A percentile compares a stretch with the other conserved stretches of the same genome.
phyloP scores from a whole-genome alignment of 2,888 invertebrate species.

The Unio delphinus region DNA sequence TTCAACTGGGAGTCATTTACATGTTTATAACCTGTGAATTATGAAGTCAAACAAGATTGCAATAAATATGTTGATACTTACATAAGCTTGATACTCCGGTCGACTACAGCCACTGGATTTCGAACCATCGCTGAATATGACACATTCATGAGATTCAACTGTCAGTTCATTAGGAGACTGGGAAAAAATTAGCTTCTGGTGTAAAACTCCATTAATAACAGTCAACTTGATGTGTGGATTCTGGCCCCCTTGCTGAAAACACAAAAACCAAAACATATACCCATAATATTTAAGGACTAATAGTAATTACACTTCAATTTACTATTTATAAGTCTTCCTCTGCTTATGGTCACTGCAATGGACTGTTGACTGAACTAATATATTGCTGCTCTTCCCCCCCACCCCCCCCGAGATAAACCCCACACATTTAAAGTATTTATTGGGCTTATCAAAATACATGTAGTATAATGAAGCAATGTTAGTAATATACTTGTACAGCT shows the following conservation, averaged over 20 bases:
- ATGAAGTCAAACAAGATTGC: slow-evolving; percentile 1
- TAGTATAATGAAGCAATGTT: no score
- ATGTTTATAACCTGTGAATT: slow-evolving; percentile 16
- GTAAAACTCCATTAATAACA: slow-evolving; percentile 60
- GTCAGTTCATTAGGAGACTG: slow-evolving; percentile 59
- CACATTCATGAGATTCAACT: slow-evolving; percentile 62
- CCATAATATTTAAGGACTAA: neutral
- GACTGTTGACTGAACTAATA: no score
- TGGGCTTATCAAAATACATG: no score
- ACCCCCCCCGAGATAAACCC: no score
- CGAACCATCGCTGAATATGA: slow-evolving; percentile 66
- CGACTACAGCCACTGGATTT: slow-evolving; percentile 61
- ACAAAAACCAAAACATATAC: slow-evolving; percentile 2
- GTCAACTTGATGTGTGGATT: slow-evolving; percentile 64
- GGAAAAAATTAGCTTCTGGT: slow-evolving; percentile 64
- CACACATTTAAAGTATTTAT: no score
- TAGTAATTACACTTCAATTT: neutral
- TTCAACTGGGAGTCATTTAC: neutral
- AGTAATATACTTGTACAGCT: no score
- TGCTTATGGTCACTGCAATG: no score
- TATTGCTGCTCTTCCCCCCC: no score
- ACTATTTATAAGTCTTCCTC: no score
- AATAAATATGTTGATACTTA: slow-evolving; percentile 48
- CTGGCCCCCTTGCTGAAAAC: slow-evolving; percentile 49
- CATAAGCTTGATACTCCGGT: slow-evolving; percentile 65